Percentiles rank a stretch among this genome's conserved stretches.
Conservation (phyloP, 2,797 vertebrate genomes). For the Cynopterus sphinx region DNA sequence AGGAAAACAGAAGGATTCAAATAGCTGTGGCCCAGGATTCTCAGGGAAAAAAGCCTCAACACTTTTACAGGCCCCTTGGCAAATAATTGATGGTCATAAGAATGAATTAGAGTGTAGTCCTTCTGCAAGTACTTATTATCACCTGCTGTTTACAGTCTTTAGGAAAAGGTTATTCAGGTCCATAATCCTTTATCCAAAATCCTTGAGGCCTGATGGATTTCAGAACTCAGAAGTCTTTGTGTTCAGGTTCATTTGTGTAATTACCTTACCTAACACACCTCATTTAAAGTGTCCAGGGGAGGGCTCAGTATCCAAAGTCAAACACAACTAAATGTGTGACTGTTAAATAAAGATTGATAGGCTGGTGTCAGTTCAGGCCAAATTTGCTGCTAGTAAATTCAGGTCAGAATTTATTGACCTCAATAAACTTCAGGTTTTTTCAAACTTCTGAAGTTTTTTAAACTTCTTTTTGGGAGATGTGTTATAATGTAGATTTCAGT, state of each 20-base stretch:
- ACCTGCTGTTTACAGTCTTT: not conserved
- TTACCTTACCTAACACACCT: not conserved
- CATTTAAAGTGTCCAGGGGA: not conserved
- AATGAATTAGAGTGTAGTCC: constrained; percentile 6
- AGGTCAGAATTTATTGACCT: not conserved
- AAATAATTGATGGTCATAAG: not conserved
- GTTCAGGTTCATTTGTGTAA: not conserved
- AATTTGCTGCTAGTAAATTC: constrained; percentile 28
- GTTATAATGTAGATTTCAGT: constrained; percentile 11
- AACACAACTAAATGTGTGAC: not conserved
- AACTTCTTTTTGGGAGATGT: not conserved
- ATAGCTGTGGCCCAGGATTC: not conserved
- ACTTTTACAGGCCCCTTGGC: constrained; percentile 4
- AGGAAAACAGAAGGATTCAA: not conserved
- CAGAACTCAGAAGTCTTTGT: not conserved
- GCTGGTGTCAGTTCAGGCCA: not conserved
- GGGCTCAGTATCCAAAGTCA: not conserved
- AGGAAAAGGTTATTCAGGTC: not conserved
- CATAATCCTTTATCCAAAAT: not conserved
- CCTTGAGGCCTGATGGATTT: not conserved
- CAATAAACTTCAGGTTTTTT: not conserved
- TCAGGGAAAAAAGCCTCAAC: not conserved
- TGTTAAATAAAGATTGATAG: not conserved
- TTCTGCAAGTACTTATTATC: constrained; percentile 28
- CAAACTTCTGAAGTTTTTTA: not conserved